Conservation (phyloP, 2,113 vertebrate species). For the Blennius ocellaris region DNA sequence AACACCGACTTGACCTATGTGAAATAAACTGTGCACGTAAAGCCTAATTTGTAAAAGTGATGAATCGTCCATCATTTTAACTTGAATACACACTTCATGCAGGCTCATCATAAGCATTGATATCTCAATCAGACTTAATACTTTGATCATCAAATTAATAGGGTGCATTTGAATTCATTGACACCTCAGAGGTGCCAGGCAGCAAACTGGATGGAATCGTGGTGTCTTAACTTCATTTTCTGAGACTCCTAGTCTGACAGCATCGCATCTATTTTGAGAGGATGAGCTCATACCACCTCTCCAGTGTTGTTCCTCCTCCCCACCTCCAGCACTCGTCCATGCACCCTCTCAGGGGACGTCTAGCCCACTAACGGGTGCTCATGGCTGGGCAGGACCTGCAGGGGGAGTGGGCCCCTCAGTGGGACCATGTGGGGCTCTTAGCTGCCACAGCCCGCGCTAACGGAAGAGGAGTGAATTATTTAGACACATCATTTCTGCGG, state of each 20-base stretch:
- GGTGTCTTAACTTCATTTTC: conserved; percentile 53
- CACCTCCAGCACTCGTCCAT: conserved; percentile 55
- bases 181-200: not conserved
- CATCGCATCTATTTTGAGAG: conserved; percentile 73
- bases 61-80: not conserved
- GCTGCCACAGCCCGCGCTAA: conserved; percentile 54
- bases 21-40: not conserved
- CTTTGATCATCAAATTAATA: conserved; percentile 5
- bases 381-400: conserved; percentile 62
- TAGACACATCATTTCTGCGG: conserved; percentile 71
- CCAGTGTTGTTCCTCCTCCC: conserved; percentile 44
- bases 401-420: conserved; percentile 58
- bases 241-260: conserved; percentile 69
- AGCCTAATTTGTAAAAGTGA: conserved; percentile 3
- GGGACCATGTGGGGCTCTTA: conserved; percentile 77
- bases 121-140: not conserved
- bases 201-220: conserved; percentile 40
- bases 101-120: not conserved
- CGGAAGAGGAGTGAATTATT: conserved; percentile 78
- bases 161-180: conserved; percentile 9
- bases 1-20: not conserved
- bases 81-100: too few relatives aligned
- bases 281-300: conserved; percentile 75
- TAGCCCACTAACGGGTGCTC: conserved; percentile 67
- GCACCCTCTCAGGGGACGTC: conserved; percentile 64